phyloP scores from a whole-genome alignment of 1,140 invertebrate species.

The Plutomurus gul region DNA sequence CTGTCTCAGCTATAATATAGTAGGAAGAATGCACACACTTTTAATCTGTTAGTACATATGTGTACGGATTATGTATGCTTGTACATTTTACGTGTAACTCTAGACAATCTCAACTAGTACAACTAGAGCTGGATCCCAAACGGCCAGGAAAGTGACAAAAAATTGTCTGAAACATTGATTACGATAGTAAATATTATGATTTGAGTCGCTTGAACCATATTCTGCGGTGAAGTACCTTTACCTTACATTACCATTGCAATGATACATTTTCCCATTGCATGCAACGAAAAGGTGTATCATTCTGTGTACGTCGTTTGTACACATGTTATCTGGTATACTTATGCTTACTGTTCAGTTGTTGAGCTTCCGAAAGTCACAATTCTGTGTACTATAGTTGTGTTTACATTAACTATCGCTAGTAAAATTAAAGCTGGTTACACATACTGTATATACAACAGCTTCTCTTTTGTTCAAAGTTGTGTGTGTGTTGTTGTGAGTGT shows the following conservation, averaged over 20 bases:
- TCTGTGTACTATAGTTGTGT: background rate
- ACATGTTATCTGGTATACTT: too few relatives aligned
- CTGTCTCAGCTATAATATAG: too few relatives aligned
- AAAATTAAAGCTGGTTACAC: background rate
- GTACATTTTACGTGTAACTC: too few relatives aligned
- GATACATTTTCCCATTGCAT: background rate
- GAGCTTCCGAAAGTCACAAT: too few relatives aligned
- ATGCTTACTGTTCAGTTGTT: too few relatives aligned
- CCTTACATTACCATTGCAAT: too few relatives aligned
- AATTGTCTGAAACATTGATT: background rate
- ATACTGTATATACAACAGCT: background rate
- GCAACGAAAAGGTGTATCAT: background rate
- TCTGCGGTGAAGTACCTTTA: background rate
- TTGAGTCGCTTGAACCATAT: background rate
- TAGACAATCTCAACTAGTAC: too few relatives aligned
- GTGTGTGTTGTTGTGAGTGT: background rate
- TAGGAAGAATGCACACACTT: too few relatives aligned
- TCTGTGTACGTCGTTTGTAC: too few relatives aligned
- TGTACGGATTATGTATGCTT: too few relatives aligned
- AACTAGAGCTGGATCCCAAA: background rate
- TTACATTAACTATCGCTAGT: background rate
- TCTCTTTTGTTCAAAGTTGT: background rate
- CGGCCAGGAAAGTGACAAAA: background rate
- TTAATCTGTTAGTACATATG: too few relatives aligned
- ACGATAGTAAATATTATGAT: conserved; percentile 8